These are phyloP conservation scores for Peromyscus maniculatus DNA, from an alignment of 2,113 vertebrate species.

Conservation along the genomic window DNA sequence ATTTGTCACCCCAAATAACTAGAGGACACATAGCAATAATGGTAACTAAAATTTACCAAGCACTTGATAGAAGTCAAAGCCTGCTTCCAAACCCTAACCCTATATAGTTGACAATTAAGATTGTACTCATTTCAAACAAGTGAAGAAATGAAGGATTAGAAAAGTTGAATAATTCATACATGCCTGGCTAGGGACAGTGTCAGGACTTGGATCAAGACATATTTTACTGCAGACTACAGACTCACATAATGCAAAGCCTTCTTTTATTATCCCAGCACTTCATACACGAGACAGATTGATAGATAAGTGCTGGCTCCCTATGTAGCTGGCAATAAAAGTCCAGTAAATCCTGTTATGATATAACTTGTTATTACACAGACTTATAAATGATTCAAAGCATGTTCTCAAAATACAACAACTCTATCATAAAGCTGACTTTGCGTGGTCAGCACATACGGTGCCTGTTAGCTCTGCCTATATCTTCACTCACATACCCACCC, in stretches of 20 bases:
- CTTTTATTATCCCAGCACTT: slow-evolving; percentile 45
- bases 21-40: background rate
- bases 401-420: slow-evolving; percentile 75
- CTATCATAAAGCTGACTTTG: slow-evolving; percentile 62
- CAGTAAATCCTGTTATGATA: slow-evolving; percentile 73
- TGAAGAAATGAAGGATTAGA: background rate
- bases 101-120: background rate
- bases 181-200: background rate
- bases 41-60: background rate
- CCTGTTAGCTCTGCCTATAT: background rate
- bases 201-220: slow-evolving; percentile 12
- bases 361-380: slow-evolving; percentile 74
- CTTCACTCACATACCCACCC: background rate
- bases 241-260: background rate
- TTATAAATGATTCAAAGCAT: slow-evolving; percentile 81
- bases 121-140: background rate
- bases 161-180: background rate
- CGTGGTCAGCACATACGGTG: slow-evolving; percentile 66
- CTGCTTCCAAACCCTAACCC: background rate
- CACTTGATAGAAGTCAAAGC: background rate
- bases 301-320: slow-evolving; percentile 20
- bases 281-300: slow-evolving; percentile 51
- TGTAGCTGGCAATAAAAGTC: slow-evolving; percentile 61
- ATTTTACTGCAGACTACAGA: background rate
- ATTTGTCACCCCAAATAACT: background rate